phyloP scores from a whole-genome alignment of 23 tunicate genomes.

The Aplidium turbinatum region DNA sequence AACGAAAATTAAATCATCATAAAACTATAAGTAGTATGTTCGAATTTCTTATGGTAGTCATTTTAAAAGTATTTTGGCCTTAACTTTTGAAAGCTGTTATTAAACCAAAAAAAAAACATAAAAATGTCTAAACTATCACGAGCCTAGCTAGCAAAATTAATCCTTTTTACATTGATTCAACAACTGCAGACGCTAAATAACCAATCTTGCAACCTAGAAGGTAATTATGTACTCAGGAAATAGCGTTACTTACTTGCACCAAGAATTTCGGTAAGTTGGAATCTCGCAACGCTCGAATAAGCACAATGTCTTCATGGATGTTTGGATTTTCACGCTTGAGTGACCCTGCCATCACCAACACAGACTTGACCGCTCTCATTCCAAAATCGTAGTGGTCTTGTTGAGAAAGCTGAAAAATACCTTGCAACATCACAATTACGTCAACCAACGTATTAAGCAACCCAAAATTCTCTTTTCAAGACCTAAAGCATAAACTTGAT shows the following conservation, averaged over 20 bases:
- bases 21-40: too few relatives aligned
- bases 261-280: slow-evolving; percentile 96
- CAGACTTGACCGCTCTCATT: slow-evolving; percentile 99
- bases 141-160: not conserved
- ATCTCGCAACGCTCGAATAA: slow-evolving; percentile 96
- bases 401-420: slow-evolving; percentile 77
- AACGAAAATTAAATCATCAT: too few relatives aligned
- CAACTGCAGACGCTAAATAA: not conserved
- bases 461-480: too few relatives aligned
- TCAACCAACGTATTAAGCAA: too few relatives aligned
- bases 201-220: not conserved
- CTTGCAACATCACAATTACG: too few relatives aligned
- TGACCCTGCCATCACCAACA: slow-evolving; percentile 96
- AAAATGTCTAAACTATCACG: too few relatives aligned
- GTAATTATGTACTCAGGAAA: not conserved
- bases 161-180: not conserved
- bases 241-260: slow-evolving; percentile 53
- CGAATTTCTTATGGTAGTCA: too few relatives aligned
- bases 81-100: too few relatives aligned
- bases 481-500: too few relatives aligned
- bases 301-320: slow-evolving; percentile 92
- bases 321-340: slow-evolving; percentile 97
- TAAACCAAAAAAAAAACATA: too few relatives aligned
- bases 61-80: too few relatives aligned
- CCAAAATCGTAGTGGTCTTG: slow-evolving; percentile 99